Base-by-base conservation (phyloP, 2,797 vertebrate species). In the Thripadectes ignobilis region DNA sequence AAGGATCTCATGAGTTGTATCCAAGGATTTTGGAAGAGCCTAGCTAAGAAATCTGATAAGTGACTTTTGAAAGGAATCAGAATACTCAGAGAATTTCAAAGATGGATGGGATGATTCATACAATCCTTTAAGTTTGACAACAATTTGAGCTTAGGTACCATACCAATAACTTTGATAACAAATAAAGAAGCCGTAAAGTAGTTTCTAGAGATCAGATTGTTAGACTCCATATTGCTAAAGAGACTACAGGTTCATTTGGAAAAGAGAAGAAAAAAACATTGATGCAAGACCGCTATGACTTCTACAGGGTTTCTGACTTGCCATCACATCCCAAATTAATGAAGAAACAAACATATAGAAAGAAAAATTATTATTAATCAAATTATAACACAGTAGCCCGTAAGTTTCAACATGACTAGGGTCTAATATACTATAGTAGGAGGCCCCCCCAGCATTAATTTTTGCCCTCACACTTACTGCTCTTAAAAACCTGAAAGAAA, bases 211-310 rank as follows among this genome's bases (percentile, higher is more conserved):
- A 79, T 16, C 5, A 1, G 27, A 27, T 0, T 54, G 38, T 13
- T 68, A 27, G 45, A 79, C 30, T 76, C 10, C 12, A 23, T 54
- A 19, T 10, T 54, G 29, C 21, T 81, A 59, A 54, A 29, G 17
- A 79, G 39, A 86, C 58, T 48, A 66, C 18, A 76, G n/a, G 16
- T 23, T 79, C n/a, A 38, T 41, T 15, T n/a, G 14, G 19, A 12
- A 38, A 16, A 48, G 16, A 30, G 5, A 14, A 9, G 0, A 3
- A 12, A 22, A 29, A 55, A 88, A 4, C 10, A 66, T 1, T 15
- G 30, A 68, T 3, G 4, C 13, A 78, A 71, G 86, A 63, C 22
- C 34, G 61, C 13, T 65, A 41, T 27, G 43, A 73, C 39, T 87
- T 85, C 32, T 63, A 8, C 6, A 23, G 16, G 9, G 10, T 63